Percentiles rank a stretch among this genome's conserved stretches.
Evolutionary conservation across 2,113 vertebrate species (phyloP).

Genomic region (Oncorhynchus gorbuscha): DNA sequence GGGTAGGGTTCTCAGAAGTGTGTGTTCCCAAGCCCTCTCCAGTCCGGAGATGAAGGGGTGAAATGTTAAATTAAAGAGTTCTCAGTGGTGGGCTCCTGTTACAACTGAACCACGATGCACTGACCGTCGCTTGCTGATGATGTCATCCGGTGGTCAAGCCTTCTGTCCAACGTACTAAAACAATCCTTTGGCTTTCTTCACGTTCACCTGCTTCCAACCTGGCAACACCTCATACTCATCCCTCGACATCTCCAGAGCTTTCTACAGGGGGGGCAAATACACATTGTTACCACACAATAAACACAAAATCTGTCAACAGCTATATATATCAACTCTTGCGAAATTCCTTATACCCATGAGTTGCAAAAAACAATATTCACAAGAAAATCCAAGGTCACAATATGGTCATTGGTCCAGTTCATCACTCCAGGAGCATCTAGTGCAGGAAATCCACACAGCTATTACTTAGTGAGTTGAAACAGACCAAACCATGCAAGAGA

Average conservation of each 20-base stretch:
- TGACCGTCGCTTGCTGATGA: neutral
- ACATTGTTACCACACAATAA: too few relatives aligned
- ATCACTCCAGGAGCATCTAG: neutral
- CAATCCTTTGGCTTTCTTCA: conserved; percentile 92
- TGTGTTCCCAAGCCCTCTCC: neutral
- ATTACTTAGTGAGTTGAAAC: neutral
- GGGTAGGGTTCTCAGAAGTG: conserved; percentile 9
- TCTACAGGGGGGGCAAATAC: conserved; percentile 61
- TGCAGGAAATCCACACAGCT: neutral
- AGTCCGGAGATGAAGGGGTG: neutral
- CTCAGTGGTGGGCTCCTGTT: neutral
- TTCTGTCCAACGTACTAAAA: conserved; percentile 70
- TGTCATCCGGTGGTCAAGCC: neutral
- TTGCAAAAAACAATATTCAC: too few relatives aligned
- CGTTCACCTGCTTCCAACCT: conserved; percentile 91
- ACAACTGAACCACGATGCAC: too few relatives aligned
- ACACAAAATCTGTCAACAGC: neutral
- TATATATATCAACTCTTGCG: neutral
- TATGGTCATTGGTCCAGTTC: neutral
- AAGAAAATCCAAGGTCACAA: neutral
- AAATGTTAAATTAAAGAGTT: neutral
- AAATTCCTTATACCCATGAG: neutral
- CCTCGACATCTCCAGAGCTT: conserved; percentile 85
- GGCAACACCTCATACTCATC: conserved; percentile 83
- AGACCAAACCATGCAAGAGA: neutral